Evolutionary conservation across 2,113 vertebrate species (phyloP).

Genomic region (Mobula hypostoma): DNA sequence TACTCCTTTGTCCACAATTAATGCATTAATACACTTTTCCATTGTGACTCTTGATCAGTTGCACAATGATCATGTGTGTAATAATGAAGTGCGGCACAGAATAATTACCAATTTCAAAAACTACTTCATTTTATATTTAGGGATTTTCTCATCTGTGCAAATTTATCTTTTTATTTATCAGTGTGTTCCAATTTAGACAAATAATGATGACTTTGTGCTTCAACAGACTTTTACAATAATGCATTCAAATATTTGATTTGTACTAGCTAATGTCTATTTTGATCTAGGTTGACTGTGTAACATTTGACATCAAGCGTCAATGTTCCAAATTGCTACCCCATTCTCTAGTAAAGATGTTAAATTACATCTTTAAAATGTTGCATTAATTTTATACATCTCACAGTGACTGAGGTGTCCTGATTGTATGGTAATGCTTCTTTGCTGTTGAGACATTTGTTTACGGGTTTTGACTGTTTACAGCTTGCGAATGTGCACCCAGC

Average conservation of each 20-base stretch:
- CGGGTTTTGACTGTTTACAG: conserved; percentile 26
- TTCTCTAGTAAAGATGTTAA: background rate
- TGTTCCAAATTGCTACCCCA: background rate
- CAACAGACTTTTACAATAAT: background rate
- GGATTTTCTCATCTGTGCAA: background rate
- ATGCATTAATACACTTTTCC: background rate
- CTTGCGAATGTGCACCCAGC: background rate
- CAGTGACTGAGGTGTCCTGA: background rate
- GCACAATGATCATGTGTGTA: background rate
- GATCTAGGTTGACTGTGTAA: background rate
- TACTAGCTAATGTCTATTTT: background rate
- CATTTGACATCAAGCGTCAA: background rate
- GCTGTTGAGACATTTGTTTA: conserved; percentile 9
- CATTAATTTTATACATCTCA: background rate
- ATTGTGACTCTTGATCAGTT: background rate
- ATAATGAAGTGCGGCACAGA: background rate
- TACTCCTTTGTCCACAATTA: background rate
- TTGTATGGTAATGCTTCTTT: background rate
- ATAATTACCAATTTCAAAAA: background rate
- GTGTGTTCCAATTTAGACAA: background rate
- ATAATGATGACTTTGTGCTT: background rate
- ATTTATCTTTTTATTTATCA: background rate
- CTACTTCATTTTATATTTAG: background rate
- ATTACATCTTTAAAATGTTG: conserved; percentile 12
- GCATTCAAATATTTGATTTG: background rate